Conservation (phyloP, 1,140 invertebrate genomes). For the Saccostrea glomerata region DNA sequence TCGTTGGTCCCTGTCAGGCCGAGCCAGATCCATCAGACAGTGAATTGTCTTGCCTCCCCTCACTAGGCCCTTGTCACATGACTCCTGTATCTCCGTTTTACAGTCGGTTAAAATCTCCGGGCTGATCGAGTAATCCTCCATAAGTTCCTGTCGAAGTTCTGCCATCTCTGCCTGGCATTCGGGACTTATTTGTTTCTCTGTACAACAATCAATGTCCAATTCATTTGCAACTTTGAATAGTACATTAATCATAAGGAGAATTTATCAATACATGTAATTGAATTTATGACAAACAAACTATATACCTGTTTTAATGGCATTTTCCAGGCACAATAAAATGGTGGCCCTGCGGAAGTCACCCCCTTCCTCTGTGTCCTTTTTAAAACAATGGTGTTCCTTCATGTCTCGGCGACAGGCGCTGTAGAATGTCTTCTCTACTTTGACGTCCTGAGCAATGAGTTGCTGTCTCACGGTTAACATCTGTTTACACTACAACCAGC, state of each 20-base stretch:
- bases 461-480: constrained; percentile 91
- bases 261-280: no score
- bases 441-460: constrained; percentile 94
- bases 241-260: no score
- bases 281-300: no score
- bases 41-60: constrained; percentile 94
- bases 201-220: neutral
- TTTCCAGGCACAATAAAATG: constrained; percentile 95
- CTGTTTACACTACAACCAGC: constrained; percentile 85
- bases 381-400: constrained; percentile 84
- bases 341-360: constrained; percentile 91
- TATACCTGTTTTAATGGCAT: constrained; percentile 85
- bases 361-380: constrained; percentile 80
- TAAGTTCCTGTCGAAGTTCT: constrained; percentile 92
- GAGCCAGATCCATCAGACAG: constrained; percentile 95
- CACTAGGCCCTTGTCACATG: constrained; percentile 82
- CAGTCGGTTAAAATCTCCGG: constrained; percentile 95
- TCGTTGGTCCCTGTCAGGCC: constrained; percentile 46
- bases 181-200: constrained; percentile 83
- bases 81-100: constrained; percentile 85
- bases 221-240: no score
- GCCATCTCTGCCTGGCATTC: constrained; percentile 91
- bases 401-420: constrained; percentile 95
- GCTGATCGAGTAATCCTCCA: constrained; percentile 95
- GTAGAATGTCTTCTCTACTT: constrained; percentile 91